phyloP scores from a whole-genome alignment of 2,797 vertebrate species.

The Otolemur crassicaudatus region DNA sequence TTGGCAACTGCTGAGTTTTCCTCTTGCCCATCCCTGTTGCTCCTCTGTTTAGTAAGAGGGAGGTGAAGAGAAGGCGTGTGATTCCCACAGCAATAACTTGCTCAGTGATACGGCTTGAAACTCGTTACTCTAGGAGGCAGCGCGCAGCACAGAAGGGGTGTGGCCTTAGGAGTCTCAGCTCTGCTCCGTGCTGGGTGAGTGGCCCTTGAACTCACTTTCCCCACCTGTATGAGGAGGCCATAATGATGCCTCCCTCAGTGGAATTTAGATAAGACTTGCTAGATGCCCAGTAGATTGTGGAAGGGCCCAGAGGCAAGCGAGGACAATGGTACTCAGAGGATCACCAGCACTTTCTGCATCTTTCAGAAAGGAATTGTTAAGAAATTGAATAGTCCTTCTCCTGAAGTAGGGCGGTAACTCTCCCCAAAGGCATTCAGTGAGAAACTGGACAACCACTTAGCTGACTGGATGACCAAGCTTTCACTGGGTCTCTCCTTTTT shows the following conservation, averaged over 20 bases:
- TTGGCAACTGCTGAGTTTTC: background rate
- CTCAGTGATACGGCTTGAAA: background rate
- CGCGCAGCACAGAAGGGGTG: background rate
- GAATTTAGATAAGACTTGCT: background rate
- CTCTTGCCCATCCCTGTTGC: background rate
- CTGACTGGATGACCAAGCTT: fast-evolving
- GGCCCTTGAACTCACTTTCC: background rate
- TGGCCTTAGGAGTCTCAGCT: background rate
- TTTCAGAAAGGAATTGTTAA: background rate
- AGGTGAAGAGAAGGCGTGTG: background rate
- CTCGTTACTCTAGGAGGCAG: background rate
- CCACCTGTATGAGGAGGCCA: background rate
- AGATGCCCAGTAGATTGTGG: background rate
- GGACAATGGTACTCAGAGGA: background rate
- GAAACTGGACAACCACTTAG: background rate
- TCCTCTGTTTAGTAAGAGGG: background rate
- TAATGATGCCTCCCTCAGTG: background rate
- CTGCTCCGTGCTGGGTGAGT: background rate
- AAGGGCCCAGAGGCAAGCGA: background rate
- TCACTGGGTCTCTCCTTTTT: background rate
- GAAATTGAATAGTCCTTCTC: background rate
- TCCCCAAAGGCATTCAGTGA: background rate
- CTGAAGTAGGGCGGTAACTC: background rate
- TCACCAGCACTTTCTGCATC: too few relatives aligned
- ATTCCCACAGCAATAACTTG: background rate